Conservation (phyloP, 2,113 vertebrate genomes). For the Mirza zaza region DNA sequence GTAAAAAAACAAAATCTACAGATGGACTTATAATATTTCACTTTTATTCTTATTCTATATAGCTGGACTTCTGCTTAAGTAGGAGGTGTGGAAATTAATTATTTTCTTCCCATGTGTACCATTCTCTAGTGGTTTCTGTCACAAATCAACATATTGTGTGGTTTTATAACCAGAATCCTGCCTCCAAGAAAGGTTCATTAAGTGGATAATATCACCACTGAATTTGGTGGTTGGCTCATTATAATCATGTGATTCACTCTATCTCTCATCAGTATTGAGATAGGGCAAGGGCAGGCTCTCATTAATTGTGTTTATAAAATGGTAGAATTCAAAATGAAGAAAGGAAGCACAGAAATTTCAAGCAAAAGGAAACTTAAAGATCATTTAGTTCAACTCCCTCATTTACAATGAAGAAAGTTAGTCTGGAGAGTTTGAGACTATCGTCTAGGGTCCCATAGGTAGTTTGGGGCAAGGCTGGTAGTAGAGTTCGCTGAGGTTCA, state of each 20-base stretch:
- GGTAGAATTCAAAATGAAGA: neutral
- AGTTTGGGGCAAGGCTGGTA: neutral
- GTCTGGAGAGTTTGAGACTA: neutral
- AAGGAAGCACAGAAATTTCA: neutral
- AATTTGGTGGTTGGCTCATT: neutral
- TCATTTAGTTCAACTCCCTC: neutral
- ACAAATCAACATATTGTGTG: conserved; percentile 26
- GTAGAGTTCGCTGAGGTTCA: neutral
- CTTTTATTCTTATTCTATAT: conserved; percentile 73
- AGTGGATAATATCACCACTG: neutral
- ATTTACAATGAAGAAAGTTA: neutral
- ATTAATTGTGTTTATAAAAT: neutral
- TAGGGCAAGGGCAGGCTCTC: neutral
- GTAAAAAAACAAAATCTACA: conserved; percentile 70
- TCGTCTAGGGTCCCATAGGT: neutral
- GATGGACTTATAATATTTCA: conserved; percentile 76
- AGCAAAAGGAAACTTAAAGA: neutral
- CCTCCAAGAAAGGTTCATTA: neutral
- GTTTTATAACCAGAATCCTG: conserved; percentile 57
- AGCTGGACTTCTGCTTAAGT: conserved; percentile 78
- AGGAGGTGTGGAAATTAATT: conserved; percentile 82
- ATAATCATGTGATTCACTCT: neutral
- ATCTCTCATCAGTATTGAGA: neutral
- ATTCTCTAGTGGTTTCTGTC: conserved; percentile 69
- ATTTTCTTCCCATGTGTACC: conserved; percentile 70